Percentiles rank a stretch among this genome's conserved stretches.
Evolutionary conservation across 2,113 vertebrate genomes (phyloP).

Genomic region (Cyanoliseus patagonus): DNA sequence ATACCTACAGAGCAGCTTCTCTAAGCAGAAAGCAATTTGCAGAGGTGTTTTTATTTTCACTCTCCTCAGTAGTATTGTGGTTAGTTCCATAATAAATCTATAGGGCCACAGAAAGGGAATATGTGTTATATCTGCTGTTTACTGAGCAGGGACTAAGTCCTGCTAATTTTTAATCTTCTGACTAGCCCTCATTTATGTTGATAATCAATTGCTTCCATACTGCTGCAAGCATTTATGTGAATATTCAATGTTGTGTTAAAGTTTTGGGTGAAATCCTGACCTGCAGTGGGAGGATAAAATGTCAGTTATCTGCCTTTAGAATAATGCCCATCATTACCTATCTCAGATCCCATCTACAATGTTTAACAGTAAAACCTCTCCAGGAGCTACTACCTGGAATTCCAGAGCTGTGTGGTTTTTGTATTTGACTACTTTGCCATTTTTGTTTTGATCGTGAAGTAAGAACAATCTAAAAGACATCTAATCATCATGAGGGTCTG

Average conservation of each 20-base stretch:
- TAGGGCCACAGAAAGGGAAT: not conserved
- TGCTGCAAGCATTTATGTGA: not conserved
- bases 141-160: not conserved
- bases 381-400: not conserved
- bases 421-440: not conserved
- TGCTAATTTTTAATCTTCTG: not conserved
- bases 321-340: not conserved
- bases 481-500: not conserved
- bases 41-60: not conserved
- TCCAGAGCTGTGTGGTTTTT: not conserved
- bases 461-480: not conserved
- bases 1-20: not conserved
- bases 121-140: not conserved
- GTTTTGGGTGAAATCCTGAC: not conserved
- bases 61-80: not conserved
- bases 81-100: not conserved
- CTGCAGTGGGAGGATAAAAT: not conserved
- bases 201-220: not conserved
- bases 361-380: not conserved
- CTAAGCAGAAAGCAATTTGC: not conserved
- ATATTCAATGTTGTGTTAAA: not conserved
- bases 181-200: not conserved
- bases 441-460: not conserved
- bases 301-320: not conserved
- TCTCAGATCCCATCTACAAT: not conserved